Conservation (phyloP, 2,888 invertebrate genomes). For the Drosophila flavopinicola region DNA sequence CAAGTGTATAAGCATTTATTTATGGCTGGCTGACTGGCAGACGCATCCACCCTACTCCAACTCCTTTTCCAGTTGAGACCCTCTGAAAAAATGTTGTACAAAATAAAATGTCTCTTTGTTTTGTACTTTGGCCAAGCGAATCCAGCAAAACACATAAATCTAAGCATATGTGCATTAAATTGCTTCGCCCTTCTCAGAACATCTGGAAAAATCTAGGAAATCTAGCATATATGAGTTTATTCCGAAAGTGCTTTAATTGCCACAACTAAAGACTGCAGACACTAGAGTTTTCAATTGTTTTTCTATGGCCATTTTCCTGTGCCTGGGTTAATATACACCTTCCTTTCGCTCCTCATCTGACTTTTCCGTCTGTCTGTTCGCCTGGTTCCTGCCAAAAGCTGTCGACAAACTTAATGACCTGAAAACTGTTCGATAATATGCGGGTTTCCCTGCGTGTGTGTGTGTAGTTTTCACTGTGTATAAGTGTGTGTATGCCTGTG, state of each 20-base stretch:
- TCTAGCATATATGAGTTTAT: constrained; percentile 22
- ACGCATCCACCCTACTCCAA: constrained; percentile 10
- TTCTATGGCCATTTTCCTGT: constrained; percentile 50
- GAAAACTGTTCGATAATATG: constrained; percentile 84
- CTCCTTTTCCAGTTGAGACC: constrained; percentile 12
- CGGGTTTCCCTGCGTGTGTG: constrained; percentile 27
- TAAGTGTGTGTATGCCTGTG: constrained; percentile 46
- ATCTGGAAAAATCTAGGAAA: constrained; percentile 6
- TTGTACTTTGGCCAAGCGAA: constrained; percentile 67
- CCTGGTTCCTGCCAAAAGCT: constrained; percentile 45
- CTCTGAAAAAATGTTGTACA: constrained; percentile 54
- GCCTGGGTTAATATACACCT: constrained; percentile 55
- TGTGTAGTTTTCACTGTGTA: constrained; percentile 28
- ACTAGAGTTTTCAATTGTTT: constrained; percentile 72
- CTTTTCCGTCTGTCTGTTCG: constrained; percentile 19
- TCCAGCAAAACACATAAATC: constrained; percentile 76
- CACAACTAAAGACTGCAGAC: constrained; percentile 11
- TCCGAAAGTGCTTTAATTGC: constrained; percentile 57
- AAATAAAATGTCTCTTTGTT: constrained; percentile 78
- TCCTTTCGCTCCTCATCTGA: constrained; percentile 6
- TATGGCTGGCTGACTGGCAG: constrained; percentile 54
- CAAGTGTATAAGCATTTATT: constrained; percentile 47
- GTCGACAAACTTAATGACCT: constrained; percentile 84
- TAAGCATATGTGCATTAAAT: constrained; percentile 77
- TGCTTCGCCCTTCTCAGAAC: constrained; percentile 25